These are phyloP conservation scores for Chunga burmeisteri DNA, from an alignment of 2,113 vertebrate species.

Conservation along the genomic window DNA sequence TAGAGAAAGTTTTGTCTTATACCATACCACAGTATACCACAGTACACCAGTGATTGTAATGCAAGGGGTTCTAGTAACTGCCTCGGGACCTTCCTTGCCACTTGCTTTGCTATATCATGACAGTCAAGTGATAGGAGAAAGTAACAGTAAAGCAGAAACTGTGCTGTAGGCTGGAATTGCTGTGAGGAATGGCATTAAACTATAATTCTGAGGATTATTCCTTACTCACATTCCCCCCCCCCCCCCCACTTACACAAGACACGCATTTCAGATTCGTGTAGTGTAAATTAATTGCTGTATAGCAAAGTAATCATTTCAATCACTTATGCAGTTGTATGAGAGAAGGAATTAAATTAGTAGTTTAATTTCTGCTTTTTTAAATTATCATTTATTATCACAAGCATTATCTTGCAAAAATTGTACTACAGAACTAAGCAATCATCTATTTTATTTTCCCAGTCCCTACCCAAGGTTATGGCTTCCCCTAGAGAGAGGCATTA, in stretches of 20 bases:
- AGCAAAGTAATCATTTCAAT: background rate
- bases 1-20: background rate
- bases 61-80: background rate
- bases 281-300: background rate
- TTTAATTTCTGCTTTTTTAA: background rate
- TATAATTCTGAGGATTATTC: background rate
- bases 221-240: background rate
- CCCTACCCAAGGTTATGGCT: background rate
- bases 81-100: background rate
- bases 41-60: background rate
- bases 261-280: fast-evolving
- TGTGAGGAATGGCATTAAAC: background rate
- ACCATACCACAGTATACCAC: background rate
- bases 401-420: background rate
- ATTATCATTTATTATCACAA: background rate
- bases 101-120: background rate
- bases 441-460: background rate
- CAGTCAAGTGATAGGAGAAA: background rate
- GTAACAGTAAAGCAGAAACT: background rate
- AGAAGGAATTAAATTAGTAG: background rate
- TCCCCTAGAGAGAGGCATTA: background rate
- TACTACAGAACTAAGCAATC: background rate
- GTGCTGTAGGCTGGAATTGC: background rate
- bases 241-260: fast-evolving
- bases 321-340: background rate